Percentiles rank a stretch among this genome's conserved stretches.
These are phyloP conservation scores for Tineola bisselliella DNA, from an alignment of 2,888 invertebrate species.

Conservation along the genomic window DNA sequence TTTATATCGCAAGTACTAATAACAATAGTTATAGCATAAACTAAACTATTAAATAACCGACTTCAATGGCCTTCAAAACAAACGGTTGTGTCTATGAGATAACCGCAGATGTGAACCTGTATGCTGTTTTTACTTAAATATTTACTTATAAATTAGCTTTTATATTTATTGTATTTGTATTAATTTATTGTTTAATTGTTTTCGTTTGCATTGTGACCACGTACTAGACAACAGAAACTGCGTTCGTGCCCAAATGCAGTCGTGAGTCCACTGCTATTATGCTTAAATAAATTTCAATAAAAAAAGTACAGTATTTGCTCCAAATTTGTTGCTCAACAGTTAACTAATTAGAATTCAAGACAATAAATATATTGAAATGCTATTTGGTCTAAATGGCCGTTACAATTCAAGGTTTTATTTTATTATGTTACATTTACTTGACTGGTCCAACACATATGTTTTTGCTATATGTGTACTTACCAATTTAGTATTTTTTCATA, in stretches of 20 bases:
- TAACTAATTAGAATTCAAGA: background rate
- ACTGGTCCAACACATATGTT: too few species aligned
- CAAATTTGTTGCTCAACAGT: background rate
- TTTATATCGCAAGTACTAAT: too few species aligned
- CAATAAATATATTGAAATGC: background rate
- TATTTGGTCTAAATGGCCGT: background rate
- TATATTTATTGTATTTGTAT: too few species aligned
- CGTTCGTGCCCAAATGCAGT: too few species aligned
- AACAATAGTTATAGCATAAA: background rate
- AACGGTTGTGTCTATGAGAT: background rate
- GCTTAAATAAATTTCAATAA: too few species aligned
- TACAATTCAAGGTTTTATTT: background rate
- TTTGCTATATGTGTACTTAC: too few species aligned
- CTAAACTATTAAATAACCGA: background rate
- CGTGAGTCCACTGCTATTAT: too few species aligned
- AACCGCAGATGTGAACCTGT: background rate
- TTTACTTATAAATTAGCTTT: too few species aligned
- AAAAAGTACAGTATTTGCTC: background rate
- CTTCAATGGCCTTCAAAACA: background rate
- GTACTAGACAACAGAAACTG: too few species aligned
- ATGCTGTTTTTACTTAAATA: background rate
- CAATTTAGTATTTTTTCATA: too few species aligned
- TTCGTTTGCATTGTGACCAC: too few species aligned
- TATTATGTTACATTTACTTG: background rate
- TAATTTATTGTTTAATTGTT: too few species aligned